Evolutionary conservation across 2,888 invertebrate genomes (phyloP).

Genomic region (Agapostemon virescens): DNA sequence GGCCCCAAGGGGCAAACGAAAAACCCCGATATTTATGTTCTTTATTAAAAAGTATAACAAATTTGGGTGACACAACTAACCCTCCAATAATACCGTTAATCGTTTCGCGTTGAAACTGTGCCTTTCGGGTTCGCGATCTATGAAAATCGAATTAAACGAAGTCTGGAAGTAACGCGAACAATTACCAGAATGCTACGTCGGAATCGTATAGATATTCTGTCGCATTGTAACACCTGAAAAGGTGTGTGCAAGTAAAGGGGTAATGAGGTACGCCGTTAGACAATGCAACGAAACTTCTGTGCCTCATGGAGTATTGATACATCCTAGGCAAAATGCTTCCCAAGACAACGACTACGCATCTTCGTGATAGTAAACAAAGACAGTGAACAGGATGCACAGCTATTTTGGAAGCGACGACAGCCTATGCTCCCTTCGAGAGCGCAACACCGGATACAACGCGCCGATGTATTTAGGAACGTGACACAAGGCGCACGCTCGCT

Average conservation of each 20-base stretch:
- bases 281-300: not conserved
- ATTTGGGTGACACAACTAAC: too few species aligned
- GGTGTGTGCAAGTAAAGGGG: not conserved
- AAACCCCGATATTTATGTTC: too few species aligned
- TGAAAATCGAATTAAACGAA: too few species aligned
- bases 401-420: constrained; percentile 62
- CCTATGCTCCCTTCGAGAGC: constrained; percentile 50
- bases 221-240: too few species aligned
- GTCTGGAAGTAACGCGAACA: too few species aligned
- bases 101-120: too few species aligned
- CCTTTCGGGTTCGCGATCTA: too few species aligned
- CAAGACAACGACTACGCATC: constrained; percentile 29
- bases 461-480: constrained; percentile 60
- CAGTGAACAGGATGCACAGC: constrained; percentile 46
- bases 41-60: too few species aligned
- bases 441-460: constrained; percentile 36
- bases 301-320: not conserved
- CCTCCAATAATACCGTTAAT: too few species aligned
- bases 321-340: not conserved
- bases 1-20: too few species aligned
- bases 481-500: constrained; percentile 53
- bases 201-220: too few species aligned
- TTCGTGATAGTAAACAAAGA: constrained; percentile 53
- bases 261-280: not conserved
- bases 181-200: too few species aligned